phyloP scores from a whole-genome alignment of 2,113 vertebrate genomes.

The Urocolius indicus region DNA sequence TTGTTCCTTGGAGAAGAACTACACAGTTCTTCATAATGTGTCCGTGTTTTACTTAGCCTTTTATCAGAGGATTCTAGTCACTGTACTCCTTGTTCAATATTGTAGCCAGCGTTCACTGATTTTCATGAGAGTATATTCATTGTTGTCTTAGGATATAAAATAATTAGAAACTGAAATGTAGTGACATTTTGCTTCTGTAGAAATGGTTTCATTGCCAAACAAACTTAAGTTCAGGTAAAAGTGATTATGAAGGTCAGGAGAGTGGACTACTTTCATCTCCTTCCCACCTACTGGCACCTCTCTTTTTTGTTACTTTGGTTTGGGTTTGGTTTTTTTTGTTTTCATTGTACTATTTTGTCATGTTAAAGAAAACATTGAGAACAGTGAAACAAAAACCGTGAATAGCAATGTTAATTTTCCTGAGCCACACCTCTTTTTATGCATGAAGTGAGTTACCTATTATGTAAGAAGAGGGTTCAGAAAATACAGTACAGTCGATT shows the following conservation, averaged over 20 bases:
- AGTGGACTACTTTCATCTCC: not conserved
- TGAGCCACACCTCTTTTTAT: not conserved
- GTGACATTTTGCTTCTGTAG: not conserved
- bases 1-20: not conserved
- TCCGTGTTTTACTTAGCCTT: not conserved
- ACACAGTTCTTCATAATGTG: not conserved
- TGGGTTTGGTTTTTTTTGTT: not conserved
- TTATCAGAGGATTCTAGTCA: not conserved
- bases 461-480: not conserved
- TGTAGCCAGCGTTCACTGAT: not conserved
- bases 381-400: not conserved
- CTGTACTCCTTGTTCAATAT: not conserved
- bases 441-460: not conserved
- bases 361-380: not conserved
- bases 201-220: not conserved
- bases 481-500: not conserved
- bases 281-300: not conserved
- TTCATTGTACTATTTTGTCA: not conserved
- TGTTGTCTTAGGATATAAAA: not conserved
- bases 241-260: not conserved
- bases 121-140: not conserved
- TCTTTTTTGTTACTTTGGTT: accelerated
- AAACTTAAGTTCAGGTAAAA: not conserved
- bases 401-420: not conserved
- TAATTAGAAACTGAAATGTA: not conserved